These are phyloP conservation scores for Ennomos erosarius DNA, from an alignment of 2,888 invertebrate genomes.

Conservation along the genomic window DNA sequence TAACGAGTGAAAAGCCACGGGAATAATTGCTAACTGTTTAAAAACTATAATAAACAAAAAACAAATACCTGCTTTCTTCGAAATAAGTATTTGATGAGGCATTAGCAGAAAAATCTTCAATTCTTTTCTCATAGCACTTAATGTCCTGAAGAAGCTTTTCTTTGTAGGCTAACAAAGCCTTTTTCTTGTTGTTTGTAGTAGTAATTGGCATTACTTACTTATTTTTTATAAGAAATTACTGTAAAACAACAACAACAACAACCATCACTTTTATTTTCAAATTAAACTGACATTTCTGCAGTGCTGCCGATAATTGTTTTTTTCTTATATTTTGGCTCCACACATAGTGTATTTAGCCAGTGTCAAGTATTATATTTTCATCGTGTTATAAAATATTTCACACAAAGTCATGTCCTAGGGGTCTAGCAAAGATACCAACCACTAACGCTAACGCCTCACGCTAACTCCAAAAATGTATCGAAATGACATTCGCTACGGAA, in stretches of 20 bases:
- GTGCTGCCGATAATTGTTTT: too few relatives aligned
- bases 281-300: conserved; percentile 14
- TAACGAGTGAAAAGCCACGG: too few relatives aligned
- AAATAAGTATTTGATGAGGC: conserved; percentile 51
- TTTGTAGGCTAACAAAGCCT: conserved; percentile 56
- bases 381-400: too few relatives aligned
- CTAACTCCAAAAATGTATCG: too few relatives aligned
- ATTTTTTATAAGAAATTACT: conserved; percentile 5
- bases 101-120: conserved; percentile 50
- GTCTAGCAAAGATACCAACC: too few relatives aligned
- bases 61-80: conserved; percentile 41
- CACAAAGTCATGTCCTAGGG: too few relatives aligned
- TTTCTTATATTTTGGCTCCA: too few relatives aligned
- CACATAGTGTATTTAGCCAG: too few relatives aligned
- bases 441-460: too few relatives aligned
- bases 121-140: conserved; percentile 59
- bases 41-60: not conserved
- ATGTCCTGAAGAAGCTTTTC: conserved; percentile 60
- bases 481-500: too few relatives aligned
- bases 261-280: conserved; percentile 18
- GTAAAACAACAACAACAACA: conserved; percentile 9
- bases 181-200: conserved; percentile 44
- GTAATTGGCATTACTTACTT: conserved; percentile 17
- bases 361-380: too few relatives aligned
- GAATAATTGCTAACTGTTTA: not conserved